phyloP scores from a whole-genome alignment of 1,140 invertebrate genomes.

The Cyclina sinensis region DNA sequence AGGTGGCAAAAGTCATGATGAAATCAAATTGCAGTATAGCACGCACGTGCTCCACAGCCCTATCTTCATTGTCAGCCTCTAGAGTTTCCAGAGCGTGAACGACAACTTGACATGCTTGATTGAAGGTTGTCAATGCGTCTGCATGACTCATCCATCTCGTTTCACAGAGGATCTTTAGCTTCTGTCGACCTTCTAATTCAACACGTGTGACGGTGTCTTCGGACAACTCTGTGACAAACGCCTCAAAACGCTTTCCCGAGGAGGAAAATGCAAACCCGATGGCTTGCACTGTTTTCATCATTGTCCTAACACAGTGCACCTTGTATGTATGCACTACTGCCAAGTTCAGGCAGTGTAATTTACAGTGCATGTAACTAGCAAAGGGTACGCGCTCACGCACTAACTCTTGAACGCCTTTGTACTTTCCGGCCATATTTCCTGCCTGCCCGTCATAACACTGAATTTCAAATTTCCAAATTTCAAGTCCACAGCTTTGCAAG shows the following conservation, averaged over 20 bases:
- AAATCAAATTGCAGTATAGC: background rate
- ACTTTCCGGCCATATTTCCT: slow-evolving; percentile 29
- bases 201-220: background rate
- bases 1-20: background rate
- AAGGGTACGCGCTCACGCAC: background rate
- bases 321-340: background rate
- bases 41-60: background rate
- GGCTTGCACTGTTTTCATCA: slow-evolving; percentile 3
- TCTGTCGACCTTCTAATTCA: slow-evolving; percentile 5
- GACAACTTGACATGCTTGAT: background rate
- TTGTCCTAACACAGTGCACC: slow-evolving; percentile 1
- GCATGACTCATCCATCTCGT: slow-evolving; percentile 17
- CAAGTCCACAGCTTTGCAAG: slow-evolving; percentile 5
- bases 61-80: background rate
- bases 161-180: slow-evolving; percentile 27
- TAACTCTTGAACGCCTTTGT: slow-evolving; percentile 2
- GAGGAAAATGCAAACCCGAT: background rate
- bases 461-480: background rate
- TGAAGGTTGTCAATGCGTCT: slow-evolving; percentile 15
- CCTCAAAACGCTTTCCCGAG: background rate
- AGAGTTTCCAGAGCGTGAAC: slow-evolving; percentile 16
- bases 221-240: background rate
- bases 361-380: slow-evolving; percentile 17
- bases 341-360: background rate
- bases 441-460: slow-evolving; percentile 35